phyloP scores from a whole-genome alignment of 2,797 vertebrate genomes.

The Vespertilio murinus region DNA sequence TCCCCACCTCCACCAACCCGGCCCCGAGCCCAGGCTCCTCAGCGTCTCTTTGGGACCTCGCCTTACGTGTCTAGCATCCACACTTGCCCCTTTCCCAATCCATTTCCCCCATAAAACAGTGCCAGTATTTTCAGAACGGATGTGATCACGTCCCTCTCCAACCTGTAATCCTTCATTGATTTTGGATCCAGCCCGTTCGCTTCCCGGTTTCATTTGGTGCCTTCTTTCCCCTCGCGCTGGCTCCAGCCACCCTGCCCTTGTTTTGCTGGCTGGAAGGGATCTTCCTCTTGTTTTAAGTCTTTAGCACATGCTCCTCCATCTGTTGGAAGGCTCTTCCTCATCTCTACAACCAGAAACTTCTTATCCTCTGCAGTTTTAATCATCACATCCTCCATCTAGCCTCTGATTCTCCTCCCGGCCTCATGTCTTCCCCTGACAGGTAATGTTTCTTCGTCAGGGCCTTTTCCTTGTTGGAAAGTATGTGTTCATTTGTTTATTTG shows the following conservation, averaged over 20 bases:
- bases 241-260: background rate
- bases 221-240: background rate
- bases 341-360: background rate
- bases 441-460: background rate
- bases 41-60: background rate
- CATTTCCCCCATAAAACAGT: background rate
- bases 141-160: background rate
- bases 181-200: background rate
- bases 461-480: background rate
- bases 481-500: background rate
- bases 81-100: background rate
- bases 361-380: background rate
- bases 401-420: background rate
- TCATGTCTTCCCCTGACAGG: background rate
- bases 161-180: background rate
- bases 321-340: background rate
- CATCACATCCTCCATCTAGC: background rate
- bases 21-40: background rate
- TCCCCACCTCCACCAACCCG: background rate
- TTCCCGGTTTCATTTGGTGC: background rate
- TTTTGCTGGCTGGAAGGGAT: background rate
- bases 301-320: background rate
- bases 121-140: slow-evolving; percentile 40
- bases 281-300: background rate
- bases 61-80: background rate